phyloP scores from a whole-genome alignment of 1,140 invertebrate genomes.

The Pseudoatta argentina region DNA sequence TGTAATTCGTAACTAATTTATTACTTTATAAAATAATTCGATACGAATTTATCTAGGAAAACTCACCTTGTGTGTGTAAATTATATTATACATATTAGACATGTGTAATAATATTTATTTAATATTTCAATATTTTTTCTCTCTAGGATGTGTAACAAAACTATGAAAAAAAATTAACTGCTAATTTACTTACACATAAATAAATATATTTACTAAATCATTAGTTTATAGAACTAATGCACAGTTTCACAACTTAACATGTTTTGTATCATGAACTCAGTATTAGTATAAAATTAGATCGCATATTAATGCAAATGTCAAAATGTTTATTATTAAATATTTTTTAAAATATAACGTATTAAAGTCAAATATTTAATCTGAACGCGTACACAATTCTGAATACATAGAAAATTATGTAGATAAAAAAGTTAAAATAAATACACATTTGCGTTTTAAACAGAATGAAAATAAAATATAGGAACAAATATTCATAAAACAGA shows the following conservation, averaged over 20 bases:
- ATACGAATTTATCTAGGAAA: too few species aligned
- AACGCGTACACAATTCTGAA: background rate
- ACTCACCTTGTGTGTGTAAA: too few species aligned
- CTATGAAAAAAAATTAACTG: background rate
- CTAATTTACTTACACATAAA: too few species aligned
- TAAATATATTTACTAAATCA: too few species aligned
- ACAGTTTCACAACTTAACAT: background rate
- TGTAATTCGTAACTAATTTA: too few species aligned
- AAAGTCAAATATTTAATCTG: background rate
- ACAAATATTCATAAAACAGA: background rate
- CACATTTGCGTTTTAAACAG: background rate
- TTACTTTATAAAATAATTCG: too few species aligned
- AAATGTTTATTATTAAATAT: background rate
- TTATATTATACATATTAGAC: too few species aligned
- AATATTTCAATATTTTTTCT: too few species aligned
- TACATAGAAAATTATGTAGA: background rate
- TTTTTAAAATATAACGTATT: background rate
- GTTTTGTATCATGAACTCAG: background rate
- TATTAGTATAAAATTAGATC: conserved; percentile 11
- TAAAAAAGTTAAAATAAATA: background rate
- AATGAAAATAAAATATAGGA: background rate
- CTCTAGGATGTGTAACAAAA: too few species aligned
- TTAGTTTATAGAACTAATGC: background rate
- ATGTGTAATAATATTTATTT: too few species aligned
- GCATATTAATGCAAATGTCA: background rate